Conservation (phyloP, 2,797 vertebrate genomes). For the Erethizon dorsatum region DNA sequence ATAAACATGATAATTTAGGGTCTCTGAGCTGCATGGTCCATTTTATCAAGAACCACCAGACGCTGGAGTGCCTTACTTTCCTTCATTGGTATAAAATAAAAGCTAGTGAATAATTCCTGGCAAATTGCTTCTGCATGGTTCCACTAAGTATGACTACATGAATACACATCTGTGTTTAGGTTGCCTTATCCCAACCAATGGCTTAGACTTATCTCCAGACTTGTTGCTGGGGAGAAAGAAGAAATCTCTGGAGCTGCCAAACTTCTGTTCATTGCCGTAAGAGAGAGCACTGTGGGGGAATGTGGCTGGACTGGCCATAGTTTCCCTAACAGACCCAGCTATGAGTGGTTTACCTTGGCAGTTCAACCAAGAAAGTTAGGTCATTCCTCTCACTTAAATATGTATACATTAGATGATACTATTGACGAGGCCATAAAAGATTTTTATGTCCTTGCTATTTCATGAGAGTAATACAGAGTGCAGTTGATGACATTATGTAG, state of each 20-base stretch:
- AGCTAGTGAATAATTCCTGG: constrained; percentile 13
- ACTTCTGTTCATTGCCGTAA: neutral
- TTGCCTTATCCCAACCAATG: neutral
- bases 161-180: neutral
- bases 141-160: neutral
- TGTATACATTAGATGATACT: neutral
- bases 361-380: neutral
- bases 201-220: neutral
- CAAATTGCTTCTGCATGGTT: constrained; percentile 4
- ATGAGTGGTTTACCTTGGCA: neutral
- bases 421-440: neutral
- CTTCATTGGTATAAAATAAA: neutral
- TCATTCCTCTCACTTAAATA: neutral
- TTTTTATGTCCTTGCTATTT: neutral
- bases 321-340: neutral
- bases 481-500: neutral
- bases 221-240: neutral
- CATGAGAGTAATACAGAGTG: neutral
- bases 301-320: neutral
- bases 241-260: neutral
- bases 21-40: neutral
- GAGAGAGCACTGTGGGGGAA: neutral
- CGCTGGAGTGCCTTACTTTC: neutral
- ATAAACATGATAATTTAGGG: neutral
- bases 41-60: constrained; percentile 54